Percentiles rank a stretch among this genome's conserved stretches.
Conservation (phyloP, 2,797 vertebrate species). For the Phrynocephalus forsythii region DNA sequence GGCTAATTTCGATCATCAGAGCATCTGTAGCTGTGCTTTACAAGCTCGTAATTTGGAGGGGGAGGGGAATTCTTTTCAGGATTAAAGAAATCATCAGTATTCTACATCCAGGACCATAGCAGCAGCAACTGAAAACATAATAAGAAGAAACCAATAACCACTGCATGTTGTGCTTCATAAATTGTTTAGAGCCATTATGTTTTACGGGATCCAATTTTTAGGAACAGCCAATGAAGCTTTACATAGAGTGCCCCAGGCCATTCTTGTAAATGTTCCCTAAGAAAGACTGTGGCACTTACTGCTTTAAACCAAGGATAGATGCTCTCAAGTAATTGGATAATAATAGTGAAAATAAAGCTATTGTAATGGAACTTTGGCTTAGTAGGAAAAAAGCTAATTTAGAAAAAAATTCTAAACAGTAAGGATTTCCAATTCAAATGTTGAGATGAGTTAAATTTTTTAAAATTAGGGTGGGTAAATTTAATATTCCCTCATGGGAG, state of each 20-base stretch:
- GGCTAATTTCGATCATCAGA: background rate
- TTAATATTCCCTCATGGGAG: background rate
- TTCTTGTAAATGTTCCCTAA: conserved; percentile 18
- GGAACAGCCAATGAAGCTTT: conserved; percentile 33
- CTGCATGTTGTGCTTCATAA: conserved; percentile 31
- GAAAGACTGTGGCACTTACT: conserved; percentile 6
- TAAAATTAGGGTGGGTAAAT: background rate
- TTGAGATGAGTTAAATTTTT: background rate
- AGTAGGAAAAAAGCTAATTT: conserved; percentile 24
- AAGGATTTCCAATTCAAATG: conserved; percentile 17
- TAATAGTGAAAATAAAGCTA: conserved; percentile 10
- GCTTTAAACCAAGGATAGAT: conserved; percentile 5
- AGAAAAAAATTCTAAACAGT: conserved; percentile 13
- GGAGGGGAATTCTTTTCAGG: background rate
- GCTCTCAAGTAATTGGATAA: conserved; percentile 22
- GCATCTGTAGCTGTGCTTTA: background rate
- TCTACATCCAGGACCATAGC: conserved; percentile 16
- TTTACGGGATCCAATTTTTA: conserved; percentile 37
- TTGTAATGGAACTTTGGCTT: conserved; percentile 28
- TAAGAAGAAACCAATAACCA: conserved; percentile 33
- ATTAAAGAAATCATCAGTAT: conserved; percentile 24
- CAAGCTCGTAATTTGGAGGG: background rate
- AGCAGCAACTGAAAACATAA: conserved; percentile 32
- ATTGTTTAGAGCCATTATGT: conserved; percentile 36
- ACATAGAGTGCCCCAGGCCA: conserved; percentile 18